phyloP scores from a whole-genome alignment of 2,888 invertebrate species.

The Octonoba sinensis region DNA sequence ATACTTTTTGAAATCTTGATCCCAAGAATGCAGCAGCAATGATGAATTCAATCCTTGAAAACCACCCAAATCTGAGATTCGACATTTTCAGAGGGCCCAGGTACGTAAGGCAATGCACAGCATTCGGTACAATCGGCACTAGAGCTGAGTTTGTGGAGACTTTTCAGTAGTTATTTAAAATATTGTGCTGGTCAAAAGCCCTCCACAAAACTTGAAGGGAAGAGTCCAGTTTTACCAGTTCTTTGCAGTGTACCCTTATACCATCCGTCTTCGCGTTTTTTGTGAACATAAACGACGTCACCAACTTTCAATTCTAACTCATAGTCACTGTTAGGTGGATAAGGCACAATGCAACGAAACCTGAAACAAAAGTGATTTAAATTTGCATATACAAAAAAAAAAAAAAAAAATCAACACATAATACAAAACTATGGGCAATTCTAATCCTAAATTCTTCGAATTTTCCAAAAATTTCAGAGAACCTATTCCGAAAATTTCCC shows the following conservation, averaged over 20 bases:
- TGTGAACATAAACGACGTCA: slow-evolving; percentile 90
- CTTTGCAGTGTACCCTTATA: slow-evolving; percentile 91
- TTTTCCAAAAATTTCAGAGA: no score
- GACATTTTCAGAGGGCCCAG: slow-evolving; percentile 1
- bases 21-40: no score
- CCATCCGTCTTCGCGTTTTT: slow-evolving; percentile 95
- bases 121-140: slow-evolving; percentile 15
- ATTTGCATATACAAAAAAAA: no score
- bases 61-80: slow-evolving; percentile 1
- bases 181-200: slow-evolving; percentile 73
- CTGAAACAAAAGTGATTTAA: slow-evolving; percentile 73
- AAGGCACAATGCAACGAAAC: slow-evolving; percentile 92
- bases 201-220: slow-evolving; percentile 94
- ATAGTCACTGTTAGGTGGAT: slow-evolving; percentile 93
- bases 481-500: no score
- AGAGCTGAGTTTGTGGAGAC: no score
- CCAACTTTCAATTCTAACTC: slow-evolving; percentile 91
- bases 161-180: no score
- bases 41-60: no score
- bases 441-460: no score
- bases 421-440: no score
- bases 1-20: no score
- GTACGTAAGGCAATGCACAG: slow-evolving; percentile 38
- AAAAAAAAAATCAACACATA: no score
- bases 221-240: slow-evolving; percentile 92